Conservation (phyloP, 2,888 invertebrate genomes). For the Rhingia campestris region DNA sequence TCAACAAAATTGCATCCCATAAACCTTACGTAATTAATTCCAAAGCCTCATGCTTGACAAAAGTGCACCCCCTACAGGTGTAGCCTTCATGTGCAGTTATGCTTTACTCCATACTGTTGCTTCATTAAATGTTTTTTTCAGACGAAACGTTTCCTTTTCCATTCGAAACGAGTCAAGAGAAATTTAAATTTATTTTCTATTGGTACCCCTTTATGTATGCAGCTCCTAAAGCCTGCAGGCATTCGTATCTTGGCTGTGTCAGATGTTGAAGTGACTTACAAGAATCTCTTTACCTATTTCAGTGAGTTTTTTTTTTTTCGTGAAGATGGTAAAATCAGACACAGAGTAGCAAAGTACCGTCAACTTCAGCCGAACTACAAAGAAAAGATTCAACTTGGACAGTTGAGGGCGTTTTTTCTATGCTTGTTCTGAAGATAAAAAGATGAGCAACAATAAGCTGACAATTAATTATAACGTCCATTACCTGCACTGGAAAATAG, state of each 20-base stretch:
- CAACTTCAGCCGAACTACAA: slow-evolving; percentile 14
- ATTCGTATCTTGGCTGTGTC: slow-evolving; percentile 47
- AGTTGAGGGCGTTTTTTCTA: slow-evolving; percentile 1
- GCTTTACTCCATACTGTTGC: slow-evolving; percentile 3
- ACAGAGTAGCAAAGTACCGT: slow-evolving; percentile 17
- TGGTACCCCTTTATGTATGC: slow-evolving; percentile 24
- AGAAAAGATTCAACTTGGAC: slow-evolving; percentile 2
- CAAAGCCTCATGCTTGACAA: neutral
- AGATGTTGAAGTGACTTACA: slow-evolving; percentile 52
- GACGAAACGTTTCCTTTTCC: neutral
- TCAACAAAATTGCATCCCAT: neutral
- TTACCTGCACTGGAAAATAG: neutral
- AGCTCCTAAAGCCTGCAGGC: slow-evolving; percentile 36
- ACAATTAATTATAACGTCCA: slow-evolving; percentile 4
- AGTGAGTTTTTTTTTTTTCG: slow-evolving; percentile 24
- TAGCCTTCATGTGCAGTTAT: slow-evolving; percentile 25
- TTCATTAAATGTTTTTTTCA: slow-evolving; percentile 27
- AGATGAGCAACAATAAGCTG: slow-evolving; percentile 4
- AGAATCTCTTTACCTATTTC: slow-evolving; percentile 59
- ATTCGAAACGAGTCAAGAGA: neutral
- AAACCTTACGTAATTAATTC: slow-evolving; percentile 3
- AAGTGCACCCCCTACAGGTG: neutral
- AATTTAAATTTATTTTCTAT: slow-evolving; percentile 29
- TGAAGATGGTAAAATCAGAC: slow-evolving; percentile 36
- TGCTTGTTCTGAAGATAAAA: neutral